A percentile compares a stretch with the other conserved stretches of the same genome.
Evolutionary conservation across 2,888 invertebrate species (phyloP).

Genomic region (Diaphora mendica): DNA sequence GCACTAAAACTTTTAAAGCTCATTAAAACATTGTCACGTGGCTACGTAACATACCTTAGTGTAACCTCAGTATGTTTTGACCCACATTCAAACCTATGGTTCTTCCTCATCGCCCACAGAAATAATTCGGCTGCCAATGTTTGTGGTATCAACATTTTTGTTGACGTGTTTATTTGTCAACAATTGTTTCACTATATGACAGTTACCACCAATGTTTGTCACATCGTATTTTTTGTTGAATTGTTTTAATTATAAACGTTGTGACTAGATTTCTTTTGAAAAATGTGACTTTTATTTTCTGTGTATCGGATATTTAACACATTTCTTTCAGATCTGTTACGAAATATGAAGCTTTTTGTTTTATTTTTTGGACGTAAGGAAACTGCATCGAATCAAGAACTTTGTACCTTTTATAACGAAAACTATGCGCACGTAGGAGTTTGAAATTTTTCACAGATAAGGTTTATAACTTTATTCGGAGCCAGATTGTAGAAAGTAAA

Average conservation of each 20-base stretch:
- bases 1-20: conserved; percentile 49
- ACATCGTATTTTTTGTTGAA: conserved; percentile 11
- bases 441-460: too few species aligned
- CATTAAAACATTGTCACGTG: conserved; percentile 53
- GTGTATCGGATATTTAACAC: not conserved
- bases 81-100: conserved; percentile 52
- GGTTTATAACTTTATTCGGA: too few species aligned
- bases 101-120: conserved; percentile 66
- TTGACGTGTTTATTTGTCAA: conserved; percentile 48
- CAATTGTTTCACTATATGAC: conserved; percentile 41
- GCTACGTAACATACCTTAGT: conserved; percentile 28
- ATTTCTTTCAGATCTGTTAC: not conserved
- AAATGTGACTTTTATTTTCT: not conserved
- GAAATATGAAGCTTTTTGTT: not conserved
- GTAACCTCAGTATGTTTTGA: conserved; percentile 26
- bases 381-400: too few species aligned
- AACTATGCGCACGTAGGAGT: too few species aligned
- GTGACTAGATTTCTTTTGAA: not conserved
- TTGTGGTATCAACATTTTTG: conserved; percentile 44
- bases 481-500: too few species aligned
- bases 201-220: conserved; percentile 28
- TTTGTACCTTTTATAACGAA: too few species aligned
- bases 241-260: conserved; percentile 10
- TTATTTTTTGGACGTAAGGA: too few species aligned
- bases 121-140: conserved; percentile 57